phyloP scores from a whole-genome alignment of 2,113 vertebrate genomes.

The Heptranchias perlo region DNA sequence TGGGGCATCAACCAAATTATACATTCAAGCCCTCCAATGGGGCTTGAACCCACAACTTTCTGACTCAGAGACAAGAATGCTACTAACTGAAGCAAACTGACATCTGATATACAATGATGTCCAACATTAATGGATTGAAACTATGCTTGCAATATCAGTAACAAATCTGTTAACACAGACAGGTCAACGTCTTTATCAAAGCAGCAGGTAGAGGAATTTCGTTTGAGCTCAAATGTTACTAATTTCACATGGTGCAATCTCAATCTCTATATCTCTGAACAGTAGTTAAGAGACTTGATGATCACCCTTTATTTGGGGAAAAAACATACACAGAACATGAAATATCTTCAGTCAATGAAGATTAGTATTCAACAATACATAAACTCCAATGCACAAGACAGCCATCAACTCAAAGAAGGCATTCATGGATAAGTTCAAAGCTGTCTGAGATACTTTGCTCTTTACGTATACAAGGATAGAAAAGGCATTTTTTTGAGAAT shows the following conservation, averaged over 20 bases:
- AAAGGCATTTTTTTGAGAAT: slow-evolving; percentile 3
- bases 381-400: slow-evolving; percentile 87
- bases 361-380: background rate
- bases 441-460: slow-evolving; percentile 85
- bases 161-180: background rate
- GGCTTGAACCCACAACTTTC: background rate
- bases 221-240: background rate
- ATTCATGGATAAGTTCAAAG: slow-evolving; percentile 88
- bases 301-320: background rate
- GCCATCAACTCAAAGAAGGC: slow-evolving; percentile 76
- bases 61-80: background rate
- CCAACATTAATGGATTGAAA: background rate
- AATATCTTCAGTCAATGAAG: background rate
- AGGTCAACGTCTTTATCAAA: background rate
- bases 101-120: background rate
- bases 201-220: background rate
- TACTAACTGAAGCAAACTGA: background rate
- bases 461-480: background rate
- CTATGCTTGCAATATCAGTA: background rate
- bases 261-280: background rate
- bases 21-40: background rate
- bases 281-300: background rate
- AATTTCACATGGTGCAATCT: background rate
- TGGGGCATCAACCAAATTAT: background rate
- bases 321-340: background rate